These are phyloP conservation scores for Esox niger DNA, from an alignment of 2,113 vertebrate genomes.

Conservation along the genomic window DNA sequence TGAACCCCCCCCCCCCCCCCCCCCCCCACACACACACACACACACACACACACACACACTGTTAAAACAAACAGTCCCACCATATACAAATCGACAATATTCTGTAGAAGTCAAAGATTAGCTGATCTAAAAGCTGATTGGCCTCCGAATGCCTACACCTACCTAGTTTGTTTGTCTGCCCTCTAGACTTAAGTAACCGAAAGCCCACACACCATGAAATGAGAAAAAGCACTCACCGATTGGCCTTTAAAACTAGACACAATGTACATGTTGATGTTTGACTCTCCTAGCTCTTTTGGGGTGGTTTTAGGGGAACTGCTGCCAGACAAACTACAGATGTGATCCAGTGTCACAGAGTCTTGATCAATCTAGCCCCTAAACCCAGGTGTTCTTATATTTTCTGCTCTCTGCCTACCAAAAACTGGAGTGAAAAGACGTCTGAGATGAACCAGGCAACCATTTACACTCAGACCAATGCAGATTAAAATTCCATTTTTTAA, in stretches of 20 bases:
- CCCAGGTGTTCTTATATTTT: too few species aligned
- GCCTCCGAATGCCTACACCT: not conserved
- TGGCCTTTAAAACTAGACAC: slow-evolving; percentile 26
- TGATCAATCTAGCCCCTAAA: not conserved
- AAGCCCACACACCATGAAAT: not conserved
- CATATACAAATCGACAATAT: not conserved
- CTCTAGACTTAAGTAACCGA: not conserved
- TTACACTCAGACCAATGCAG: not conserved
- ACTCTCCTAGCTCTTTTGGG: not conserved
- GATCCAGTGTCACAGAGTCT: not conserved
- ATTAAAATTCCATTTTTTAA: not conserved
- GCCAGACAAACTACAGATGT: not conserved
- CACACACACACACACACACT: not conserved
- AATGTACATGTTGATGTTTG: too few species aligned
- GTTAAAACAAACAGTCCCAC: not conserved
- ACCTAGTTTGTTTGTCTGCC: not conserved
- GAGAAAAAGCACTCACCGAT: not conserved
- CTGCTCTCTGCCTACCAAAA: too few species aligned
- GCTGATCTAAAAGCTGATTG: not conserved
- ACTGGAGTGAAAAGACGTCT: too few species aligned
- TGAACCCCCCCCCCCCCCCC: too few species aligned
- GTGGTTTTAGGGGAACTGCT: not conserved
- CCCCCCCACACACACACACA: too few species aligned
- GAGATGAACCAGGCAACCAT: not conserved
- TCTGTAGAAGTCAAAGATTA: not conserved